Evolutionary conservation across 2,113 vertebrate genomes (phyloP).

Genomic region (Sardina pilchardus): DNA sequence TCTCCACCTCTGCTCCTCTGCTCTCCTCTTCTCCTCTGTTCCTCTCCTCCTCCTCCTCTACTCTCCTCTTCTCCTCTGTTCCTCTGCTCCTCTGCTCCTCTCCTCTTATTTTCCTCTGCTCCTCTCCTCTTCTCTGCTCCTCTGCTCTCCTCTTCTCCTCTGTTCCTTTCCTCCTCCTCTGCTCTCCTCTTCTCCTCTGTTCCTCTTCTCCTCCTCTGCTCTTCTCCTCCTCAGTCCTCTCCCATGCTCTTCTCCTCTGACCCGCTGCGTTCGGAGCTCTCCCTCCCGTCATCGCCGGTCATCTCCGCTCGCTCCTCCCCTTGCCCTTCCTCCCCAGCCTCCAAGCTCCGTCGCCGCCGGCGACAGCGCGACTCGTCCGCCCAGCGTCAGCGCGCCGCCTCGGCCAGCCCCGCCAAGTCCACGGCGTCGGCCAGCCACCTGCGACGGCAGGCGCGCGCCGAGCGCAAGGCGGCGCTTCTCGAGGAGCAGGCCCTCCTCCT

Average conservation of each 20-base stretch:
- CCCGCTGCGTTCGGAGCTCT: conserved; percentile 74
- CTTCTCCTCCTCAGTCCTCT: conserved; percentile 59
- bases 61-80: conserved; percentile 73
- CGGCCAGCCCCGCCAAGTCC: conserved; percentile 67
- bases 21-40: too few relatives aligned
- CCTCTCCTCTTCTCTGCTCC: background rate
- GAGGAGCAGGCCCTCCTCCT: conserved; percentile 77
- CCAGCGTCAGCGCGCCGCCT: conserved; percentile 61
- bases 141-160: conserved; percentile 76
- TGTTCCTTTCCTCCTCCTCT: too few relatives aligned
- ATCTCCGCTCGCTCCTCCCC: background rate
- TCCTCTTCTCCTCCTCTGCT: conserved; percentile 40
- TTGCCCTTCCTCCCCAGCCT: conserved; percentile 62
- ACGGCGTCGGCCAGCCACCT: conserved; percentile 50
- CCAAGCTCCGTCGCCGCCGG: conserved; percentile 84
- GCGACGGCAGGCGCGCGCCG: conserved; percentile 66
- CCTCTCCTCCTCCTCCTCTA: conserved; percentile 47
- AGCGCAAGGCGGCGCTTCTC: conserved; percentile 75
- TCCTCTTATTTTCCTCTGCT: conserved; percentile 32
- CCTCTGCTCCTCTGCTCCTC: conserved; percentile 56
- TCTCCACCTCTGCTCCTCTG: background rate
- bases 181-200: background rate
- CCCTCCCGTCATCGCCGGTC: conserved; percentile 71
- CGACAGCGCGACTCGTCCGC: conserved; percentile 70
- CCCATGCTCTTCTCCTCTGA: conserved; percentile 73